Conservation (phyloP, 2,113 vertebrate species). For the Ardeotis arabs region DNA sequence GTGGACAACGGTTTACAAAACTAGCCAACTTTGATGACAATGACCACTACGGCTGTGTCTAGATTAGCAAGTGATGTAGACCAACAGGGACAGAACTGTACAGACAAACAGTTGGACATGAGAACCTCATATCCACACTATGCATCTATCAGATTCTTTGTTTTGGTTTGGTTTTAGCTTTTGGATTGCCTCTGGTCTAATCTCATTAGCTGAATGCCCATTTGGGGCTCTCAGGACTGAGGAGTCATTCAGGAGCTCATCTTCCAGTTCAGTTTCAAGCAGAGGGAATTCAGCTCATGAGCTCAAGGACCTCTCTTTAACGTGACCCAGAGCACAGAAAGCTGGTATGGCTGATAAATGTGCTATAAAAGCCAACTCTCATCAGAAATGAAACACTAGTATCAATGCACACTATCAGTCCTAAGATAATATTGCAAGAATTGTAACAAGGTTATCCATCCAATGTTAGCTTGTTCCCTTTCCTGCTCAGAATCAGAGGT, state of each 20-base stretch:
- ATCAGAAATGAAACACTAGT: neutral
- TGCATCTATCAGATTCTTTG: neutral
- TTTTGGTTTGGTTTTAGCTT: neutral
- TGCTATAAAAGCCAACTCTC: neutral
- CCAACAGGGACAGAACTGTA: neutral
- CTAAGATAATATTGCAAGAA: neutral
- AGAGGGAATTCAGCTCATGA: neutral
- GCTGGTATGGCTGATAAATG: neutral
- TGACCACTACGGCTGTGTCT: neutral
- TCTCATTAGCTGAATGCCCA: neutral
- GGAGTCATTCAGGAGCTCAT: neutral
- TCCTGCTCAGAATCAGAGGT: neutral
- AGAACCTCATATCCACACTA: neutral
- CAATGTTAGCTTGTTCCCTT: neutral
- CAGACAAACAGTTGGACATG: rapidly evolving
- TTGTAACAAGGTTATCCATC: neutral
- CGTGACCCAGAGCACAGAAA: neutral
- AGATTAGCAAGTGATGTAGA: neutral
- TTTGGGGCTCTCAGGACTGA: neutral
- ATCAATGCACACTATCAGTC: neutral
- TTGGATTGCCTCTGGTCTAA: neutral
- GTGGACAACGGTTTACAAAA: neutral
- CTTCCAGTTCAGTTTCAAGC: neutral
- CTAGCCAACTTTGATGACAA: neutral
- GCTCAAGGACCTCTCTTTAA: neutral